Conservation (phyloP, 2,113 vertebrate genomes). For the Falcunculus frontatus region DNA sequence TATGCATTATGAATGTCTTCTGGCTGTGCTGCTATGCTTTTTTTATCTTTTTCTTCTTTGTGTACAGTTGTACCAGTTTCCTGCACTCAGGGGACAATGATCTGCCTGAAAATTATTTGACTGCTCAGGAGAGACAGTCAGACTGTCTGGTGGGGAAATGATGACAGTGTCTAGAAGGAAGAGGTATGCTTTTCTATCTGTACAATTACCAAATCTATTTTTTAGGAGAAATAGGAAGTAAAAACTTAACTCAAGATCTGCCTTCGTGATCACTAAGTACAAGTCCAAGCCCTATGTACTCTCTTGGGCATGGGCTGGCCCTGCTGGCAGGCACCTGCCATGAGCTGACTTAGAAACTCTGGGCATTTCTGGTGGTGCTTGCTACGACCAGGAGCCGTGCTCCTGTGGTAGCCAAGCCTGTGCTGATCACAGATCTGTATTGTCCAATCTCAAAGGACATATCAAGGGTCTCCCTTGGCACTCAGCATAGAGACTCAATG, state of each 20-base stretch:
- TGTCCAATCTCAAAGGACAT: not conserved
- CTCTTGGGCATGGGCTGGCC: not conserved
- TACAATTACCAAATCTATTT: not conserved
- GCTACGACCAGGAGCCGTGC: rapidly evolving
- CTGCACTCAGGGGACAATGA: not conserved
- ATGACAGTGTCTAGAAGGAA: not conserved
- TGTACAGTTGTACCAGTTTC: not conserved
- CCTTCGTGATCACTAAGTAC: rapidly evolving
- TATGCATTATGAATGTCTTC: not conserved
- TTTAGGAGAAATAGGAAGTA: not conserved
- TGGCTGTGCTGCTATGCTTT: not conserved
- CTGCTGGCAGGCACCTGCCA: not conserved
- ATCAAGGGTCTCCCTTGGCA: not conserved
- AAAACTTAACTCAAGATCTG: not conserved
- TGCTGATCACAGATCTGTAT: not conserved
- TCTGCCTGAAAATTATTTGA: not conserved
- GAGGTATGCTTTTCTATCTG: not conserved
- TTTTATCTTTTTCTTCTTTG: not conserved
- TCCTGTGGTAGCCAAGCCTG: not conserved
- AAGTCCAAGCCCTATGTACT: not conserved
- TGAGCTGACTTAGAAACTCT: not conserved
- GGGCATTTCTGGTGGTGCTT: not conserved
- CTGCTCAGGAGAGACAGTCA: not conserved
- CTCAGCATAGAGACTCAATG: not conserved
- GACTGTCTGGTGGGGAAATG: not conserved